These are phyloP conservation scores for Brachyistius frenatus DNA, from an alignment of 2,113 vertebrate species.

Conservation along the genomic window DNA sequence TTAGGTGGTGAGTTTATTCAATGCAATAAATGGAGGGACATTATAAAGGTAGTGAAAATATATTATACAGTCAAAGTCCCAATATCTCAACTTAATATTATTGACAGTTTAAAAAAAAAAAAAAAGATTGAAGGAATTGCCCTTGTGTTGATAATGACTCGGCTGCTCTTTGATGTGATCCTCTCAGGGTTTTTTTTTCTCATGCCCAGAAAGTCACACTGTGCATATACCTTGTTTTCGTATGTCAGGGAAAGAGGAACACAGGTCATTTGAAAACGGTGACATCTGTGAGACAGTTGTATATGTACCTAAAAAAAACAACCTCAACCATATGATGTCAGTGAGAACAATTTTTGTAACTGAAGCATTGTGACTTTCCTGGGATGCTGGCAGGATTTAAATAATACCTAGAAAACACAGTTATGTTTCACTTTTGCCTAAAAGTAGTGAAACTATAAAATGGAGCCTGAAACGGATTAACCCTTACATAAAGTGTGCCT, in stretches of 20 bases:
- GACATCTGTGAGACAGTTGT: neutral
- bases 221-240: conserved; percentile 32
- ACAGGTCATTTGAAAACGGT: conserved; percentile 1
- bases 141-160: neutral
- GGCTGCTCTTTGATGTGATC: conserved; percentile 18
- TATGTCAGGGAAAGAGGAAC: conserved; percentile 55
- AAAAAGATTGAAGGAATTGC: neutral
- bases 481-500: neutral
- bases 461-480: neutral
- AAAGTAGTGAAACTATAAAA: neutral
- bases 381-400: neutral
- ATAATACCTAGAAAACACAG: neutral
- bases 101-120: no score
- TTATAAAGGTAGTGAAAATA: neutral
- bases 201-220: conserved; percentile 29
- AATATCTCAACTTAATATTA: no score
- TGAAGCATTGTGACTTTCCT: neutral
- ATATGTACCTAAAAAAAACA: conserved; percentile 3
- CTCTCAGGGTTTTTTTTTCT: conserved; percentile 16
- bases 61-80: neutral
- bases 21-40: neutral
- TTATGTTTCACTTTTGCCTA: neutral
- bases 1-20: neutral
- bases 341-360: neutral
- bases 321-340: neutral